phyloP scores from a whole-genome alignment of 2,888 invertebrate species.

The Drosophila bunnanda region DNA sequence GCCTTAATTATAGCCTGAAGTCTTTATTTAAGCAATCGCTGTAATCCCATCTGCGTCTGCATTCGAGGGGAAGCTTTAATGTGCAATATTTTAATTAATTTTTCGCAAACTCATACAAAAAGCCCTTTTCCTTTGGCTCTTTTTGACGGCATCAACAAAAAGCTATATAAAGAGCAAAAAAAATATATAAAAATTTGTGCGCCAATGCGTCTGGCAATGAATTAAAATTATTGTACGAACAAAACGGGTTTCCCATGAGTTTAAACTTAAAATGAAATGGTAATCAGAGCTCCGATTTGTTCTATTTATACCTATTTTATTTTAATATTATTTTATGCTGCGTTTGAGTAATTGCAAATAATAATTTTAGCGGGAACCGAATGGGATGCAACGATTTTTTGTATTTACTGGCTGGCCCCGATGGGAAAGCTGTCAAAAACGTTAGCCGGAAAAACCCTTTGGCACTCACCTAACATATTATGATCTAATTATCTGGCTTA shows the following conservation, averaged over 20 bases:
- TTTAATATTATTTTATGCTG: constrained; percentile 19
- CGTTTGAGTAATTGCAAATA: constrained; percentile 27
- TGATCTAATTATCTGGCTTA: constrained; percentile 65
- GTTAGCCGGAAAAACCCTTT: background rate
- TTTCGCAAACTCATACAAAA: constrained; percentile 44
- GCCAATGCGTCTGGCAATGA: constrained; percentile 51
- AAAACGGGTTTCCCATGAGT: constrained; percentile 23
- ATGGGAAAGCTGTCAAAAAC: constrained; percentile 25
- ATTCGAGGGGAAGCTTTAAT: constrained; percentile 51
- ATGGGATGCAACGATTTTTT: background rate
- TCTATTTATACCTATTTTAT: constrained; percentile 20
- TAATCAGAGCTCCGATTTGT: constrained; percentile 20
- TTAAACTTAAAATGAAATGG: constrained; percentile 20
- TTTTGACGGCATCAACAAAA: constrained; percentile 9
- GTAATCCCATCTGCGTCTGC: constrained; percentile 4
- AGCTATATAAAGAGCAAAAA: background rate
- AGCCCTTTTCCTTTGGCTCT: constrained; percentile 25
- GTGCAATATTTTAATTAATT: constrained; percentile 71
- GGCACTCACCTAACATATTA: constrained; percentile 43
- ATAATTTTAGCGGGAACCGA: background rate
- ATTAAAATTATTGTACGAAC: constrained; percentile 61
- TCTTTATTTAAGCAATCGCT: constrained; percentile 3
- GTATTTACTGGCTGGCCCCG: constrained; percentile 6
- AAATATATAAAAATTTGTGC: background rate
- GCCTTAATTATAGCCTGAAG: constrained; percentile 5